These are phyloP conservation scores for Brenthis daphne DNA, from an alignment of 2,888 invertebrate genomes.

Conservation along the genomic window DNA sequence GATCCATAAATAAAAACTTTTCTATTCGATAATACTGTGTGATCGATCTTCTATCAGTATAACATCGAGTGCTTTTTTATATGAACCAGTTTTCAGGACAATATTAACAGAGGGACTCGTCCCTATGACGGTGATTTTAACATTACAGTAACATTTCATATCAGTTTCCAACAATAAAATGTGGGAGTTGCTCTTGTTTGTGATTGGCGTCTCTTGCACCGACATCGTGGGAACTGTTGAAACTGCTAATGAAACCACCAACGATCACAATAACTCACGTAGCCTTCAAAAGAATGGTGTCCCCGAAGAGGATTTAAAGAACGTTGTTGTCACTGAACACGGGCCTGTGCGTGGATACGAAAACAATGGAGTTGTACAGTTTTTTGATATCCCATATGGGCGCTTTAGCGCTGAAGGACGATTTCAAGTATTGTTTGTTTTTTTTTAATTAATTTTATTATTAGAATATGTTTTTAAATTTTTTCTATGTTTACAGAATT, in stretches of 20 bases:
- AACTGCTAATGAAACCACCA: not conserved
- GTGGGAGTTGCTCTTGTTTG: slow-evolving; percentile 26
- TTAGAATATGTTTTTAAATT: not conserved
- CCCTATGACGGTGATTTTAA: slow-evolving; percentile 11
- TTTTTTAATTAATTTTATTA: not conserved
- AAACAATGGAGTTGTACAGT: slow-evolving; percentile 50
- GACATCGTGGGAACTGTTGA: slow-evolving; percentile 1
- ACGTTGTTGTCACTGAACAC: slow-evolving; percentile 48
- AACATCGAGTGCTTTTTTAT: slow-evolving; percentile 28
- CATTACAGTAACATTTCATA: not conserved
- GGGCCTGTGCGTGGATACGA: slow-evolving; percentile 53
- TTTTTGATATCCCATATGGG: slow-evolving; percentile 66
- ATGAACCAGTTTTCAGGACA: slow-evolving; percentile 21
- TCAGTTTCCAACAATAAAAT: slow-evolving; percentile 12
- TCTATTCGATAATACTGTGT: slow-evolving; percentile 11
- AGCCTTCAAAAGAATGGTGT: not conserved
- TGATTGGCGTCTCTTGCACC: not conserved
- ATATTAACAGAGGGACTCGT: slow-evolving; percentile 17
- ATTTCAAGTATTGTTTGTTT: slow-evolving; percentile 51
- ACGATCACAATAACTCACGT: slow-evolving; percentile 1
- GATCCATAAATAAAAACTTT: not conserved
- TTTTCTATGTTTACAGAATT: slow-evolving; percentile 51
- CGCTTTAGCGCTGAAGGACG: slow-evolving; percentile 40
- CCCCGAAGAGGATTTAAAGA: slow-evolving; percentile 1
- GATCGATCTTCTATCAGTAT: slow-evolving; percentile 29